Evolutionary conservation across 1,140 invertebrate genomes (phyloP), one percentile per base, ranked within the genome.

Genomic region (Drepana arcuata): DNA sequence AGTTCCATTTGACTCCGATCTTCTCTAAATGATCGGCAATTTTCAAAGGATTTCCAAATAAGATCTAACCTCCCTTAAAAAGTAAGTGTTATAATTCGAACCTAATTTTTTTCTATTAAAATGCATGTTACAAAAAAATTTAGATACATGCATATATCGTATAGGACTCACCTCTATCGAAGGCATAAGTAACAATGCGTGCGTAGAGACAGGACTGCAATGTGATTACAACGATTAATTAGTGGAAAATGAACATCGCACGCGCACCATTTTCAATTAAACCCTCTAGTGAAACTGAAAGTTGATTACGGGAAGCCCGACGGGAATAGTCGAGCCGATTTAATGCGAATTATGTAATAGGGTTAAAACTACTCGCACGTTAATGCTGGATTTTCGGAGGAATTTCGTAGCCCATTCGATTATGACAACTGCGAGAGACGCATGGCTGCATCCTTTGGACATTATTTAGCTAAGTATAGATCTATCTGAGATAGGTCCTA

Each of bases 161-260:
- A n/a, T n/a, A n/a, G n/a, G n/a, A n/a, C n/a, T n/a, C n/a, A n/a
- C n/a, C n/a, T n/a, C n/a, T n/a, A n/a, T n/a, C n/a, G n/a, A n/a
- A n/a, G n/a, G n/a, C n/a, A 27, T 37, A 42, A 21, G 30, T 28
- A 21, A 41, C 41, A 52, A 49, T 51, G 26, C 51, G 29, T 40
- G 29, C 29, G 41, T 34, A 41, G 47, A 41, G 41, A 52, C 32
- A 35, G 41, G 66, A 60, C 58, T 39, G 55, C 56, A 41, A 73
- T 71, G 66, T 80, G 70, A 77, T 80, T 72, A 75, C 54, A 43
- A 52, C 69, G 75, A 77, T 75, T 80, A 80, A 80, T 80, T 77
- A 80, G 56, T 77, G 75, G 68, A 80, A 80, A 80, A 80, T 80
- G 75, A 75, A 73, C 70, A 73, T 63, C 63, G 59, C 60, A 65